Evolutionary conservation across 2,797 vertebrate species (phyloP).

Genomic region (Schizothorax lantsangensis): DNA sequence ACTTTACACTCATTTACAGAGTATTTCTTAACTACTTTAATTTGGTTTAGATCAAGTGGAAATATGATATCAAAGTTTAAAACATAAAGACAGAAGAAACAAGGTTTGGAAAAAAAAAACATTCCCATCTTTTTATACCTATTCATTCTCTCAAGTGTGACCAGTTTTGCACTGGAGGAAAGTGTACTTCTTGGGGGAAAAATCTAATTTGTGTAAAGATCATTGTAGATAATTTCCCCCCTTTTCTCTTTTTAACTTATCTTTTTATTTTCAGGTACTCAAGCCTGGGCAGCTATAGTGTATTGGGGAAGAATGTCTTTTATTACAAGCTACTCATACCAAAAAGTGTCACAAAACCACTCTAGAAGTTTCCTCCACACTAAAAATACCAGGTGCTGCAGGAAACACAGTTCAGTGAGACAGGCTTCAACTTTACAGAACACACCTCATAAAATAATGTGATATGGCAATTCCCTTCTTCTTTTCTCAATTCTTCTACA

Average conservation of each 20-base stretch:
- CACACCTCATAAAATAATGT: slow-evolving; percentile 30
- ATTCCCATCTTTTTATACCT: not conserved
- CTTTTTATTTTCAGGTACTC: not conserved
- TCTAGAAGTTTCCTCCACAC: not conserved
- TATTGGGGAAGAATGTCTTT: too few relatives aligned
- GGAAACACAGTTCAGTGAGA: not conserved
- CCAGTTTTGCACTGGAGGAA: slow-evolving; percentile 5
- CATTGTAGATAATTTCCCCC: not conserved
- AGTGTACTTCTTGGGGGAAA: not conserved
- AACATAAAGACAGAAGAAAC: not conserved
- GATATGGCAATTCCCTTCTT: not conserved
- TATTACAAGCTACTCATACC: not conserved
- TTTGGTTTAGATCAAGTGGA: not conserved
- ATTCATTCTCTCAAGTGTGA: not conserved
- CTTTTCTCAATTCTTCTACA: too few relatives aligned
- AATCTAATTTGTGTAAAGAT: not conserved
- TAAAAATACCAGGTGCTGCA: not conserved
- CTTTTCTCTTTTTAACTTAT: not conserved
- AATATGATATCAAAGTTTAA: not conserved
- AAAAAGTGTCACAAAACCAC: not conserved
- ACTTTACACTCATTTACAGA: not conserved
- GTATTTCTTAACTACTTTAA: not conserved
- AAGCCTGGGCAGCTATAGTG: too few relatives aligned
- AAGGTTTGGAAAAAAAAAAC: not conserved
- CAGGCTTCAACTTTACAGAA: not conserved